Evolutionary conservation across 2,797 vertebrate species (phyloP).

Genomic region (Hydrolagus colliei): DNA sequence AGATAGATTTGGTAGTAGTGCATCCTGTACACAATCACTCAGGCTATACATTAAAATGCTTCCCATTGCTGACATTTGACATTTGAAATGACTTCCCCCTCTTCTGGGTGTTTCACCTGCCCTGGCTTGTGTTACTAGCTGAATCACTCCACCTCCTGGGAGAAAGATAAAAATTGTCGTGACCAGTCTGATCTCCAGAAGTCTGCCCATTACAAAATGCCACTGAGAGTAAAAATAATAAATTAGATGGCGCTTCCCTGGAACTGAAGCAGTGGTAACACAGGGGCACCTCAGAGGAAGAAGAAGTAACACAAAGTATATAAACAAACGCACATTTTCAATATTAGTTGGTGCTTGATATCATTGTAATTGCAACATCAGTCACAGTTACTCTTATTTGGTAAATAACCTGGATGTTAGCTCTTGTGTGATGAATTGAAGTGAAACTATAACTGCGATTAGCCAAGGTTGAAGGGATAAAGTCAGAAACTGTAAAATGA

Average conservation of each 20-base stretch:
- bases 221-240: background rate
- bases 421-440: slow-evolving; percentile 30
- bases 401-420: slow-evolving; percentile 30
- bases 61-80: too few species aligned
- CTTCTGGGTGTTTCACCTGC: background rate
- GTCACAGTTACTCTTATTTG: slow-evolving; percentile 8
- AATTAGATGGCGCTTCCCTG: background rate
- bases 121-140: background rate
- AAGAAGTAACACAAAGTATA: background rate
- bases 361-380: slow-evolving; percentile 11
- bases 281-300: background rate
- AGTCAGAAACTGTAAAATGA: slow-evolving; percentile 26
- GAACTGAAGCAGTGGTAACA: background rate
- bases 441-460: slow-evolving; percentile 30
- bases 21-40: too few species aligned
- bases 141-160: background rate
- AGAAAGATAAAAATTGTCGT: background rate
- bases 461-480: slow-evolving; percentile 25
- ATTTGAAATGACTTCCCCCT: too few species aligned
- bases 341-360: slow-evolving; percentile 11
- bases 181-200: background rate
- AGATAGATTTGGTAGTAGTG: too few species aligned
- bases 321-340: background rate
- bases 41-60: too few species aligned
- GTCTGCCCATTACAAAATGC: background rate